Percentiles rank a stretch among this genome's conserved stretches.
These are phyloP conservation scores for Bubalus kerabau DNA, from an alignment of 2,113 vertebrate genomes.

Conservation along the genomic window DNA sequence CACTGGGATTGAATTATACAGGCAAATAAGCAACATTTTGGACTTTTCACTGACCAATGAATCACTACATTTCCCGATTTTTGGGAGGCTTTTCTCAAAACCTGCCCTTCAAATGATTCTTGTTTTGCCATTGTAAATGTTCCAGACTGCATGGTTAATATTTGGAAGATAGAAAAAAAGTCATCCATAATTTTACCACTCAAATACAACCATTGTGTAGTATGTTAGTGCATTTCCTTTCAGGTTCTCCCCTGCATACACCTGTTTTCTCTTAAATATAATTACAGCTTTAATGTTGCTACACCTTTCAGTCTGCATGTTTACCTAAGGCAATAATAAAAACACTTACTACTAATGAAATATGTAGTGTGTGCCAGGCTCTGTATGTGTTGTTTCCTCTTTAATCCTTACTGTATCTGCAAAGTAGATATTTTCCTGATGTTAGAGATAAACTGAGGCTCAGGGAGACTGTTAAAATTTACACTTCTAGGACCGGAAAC, in stretches of 20 bases:
- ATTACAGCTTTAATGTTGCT: background rate
- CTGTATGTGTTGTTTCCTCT: background rate
- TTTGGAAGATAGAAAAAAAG: background rate
- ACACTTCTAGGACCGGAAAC: background rate
- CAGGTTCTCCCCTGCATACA: background rate
- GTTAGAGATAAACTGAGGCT: background rate
- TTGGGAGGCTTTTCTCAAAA: background rate
- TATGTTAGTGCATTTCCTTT: background rate
- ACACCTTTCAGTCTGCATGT: background rate
- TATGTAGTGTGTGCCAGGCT: background rate
- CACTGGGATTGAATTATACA: background rate
- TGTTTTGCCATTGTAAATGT: background rate
- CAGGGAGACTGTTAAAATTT: background rate
- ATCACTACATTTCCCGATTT: background rate
- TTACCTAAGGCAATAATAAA: background rate
- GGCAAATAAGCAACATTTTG: background rate
- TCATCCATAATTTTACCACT: background rate
- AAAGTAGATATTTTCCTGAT: background rate
- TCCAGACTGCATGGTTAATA: background rate
- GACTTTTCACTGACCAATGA: background rate
- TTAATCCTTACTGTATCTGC: slow-evolving; percentile 3
- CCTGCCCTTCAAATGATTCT: background rate
- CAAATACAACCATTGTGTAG: background rate
- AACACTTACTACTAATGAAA: background rate
- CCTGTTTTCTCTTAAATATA: background rate